These are phyloP conservation scores for Aegotheles bennettii DNA, from an alignment of 2,113 vertebrate genomes.

Conservation along the genomic window DNA sequence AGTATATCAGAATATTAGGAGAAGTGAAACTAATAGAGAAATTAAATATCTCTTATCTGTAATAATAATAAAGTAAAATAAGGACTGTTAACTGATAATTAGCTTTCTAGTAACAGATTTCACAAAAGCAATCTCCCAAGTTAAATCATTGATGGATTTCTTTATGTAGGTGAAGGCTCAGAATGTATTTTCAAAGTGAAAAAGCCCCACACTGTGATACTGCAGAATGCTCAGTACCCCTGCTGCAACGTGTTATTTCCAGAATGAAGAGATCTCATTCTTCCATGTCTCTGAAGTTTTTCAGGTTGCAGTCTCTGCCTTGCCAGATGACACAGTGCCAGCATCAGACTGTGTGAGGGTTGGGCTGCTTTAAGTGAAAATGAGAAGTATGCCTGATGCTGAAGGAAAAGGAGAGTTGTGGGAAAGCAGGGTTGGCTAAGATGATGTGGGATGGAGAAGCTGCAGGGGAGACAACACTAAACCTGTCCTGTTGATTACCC, in stretches of 20 bases:
- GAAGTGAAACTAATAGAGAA: neutral
- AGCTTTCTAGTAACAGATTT: neutral
- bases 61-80: neutral
- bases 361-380: neutral
- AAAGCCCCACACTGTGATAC: neutral
- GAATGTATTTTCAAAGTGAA: neutral
- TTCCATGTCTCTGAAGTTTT: neutral
- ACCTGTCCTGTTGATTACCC: neutral
- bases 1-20: neutral
- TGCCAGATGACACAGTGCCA: neutral
- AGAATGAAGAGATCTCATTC: neutral
- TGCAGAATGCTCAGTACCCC: neutral
- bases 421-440: neutral
- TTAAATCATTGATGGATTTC: neutral
- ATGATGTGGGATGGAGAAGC: neutral
- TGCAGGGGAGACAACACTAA: neutral
- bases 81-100: neutral
- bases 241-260: neutral
- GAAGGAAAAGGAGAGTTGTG: neutral
- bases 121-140: neutral
- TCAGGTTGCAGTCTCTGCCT: neutral
- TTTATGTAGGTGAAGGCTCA: neutral
- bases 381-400: neutral
- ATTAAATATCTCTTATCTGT: neutral
- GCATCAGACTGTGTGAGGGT: neutral